Conservation (phyloP, 2,113 vertebrate species). For the Erpornis zantholeuca region DNA sequence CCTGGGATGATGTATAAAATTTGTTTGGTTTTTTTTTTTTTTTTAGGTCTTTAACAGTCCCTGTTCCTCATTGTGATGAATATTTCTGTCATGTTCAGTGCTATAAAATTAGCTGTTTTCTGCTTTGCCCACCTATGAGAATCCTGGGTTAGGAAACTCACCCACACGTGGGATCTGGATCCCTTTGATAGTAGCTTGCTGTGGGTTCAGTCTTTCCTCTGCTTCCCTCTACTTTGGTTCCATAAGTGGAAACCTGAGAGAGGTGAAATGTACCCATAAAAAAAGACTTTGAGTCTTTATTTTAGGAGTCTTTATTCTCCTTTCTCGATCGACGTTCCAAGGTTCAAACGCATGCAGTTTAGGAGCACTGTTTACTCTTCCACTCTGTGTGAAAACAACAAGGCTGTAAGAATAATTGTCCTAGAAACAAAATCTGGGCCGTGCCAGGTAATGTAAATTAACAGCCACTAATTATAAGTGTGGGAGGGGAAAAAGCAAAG, state of each 20-base stretch:
- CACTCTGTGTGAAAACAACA: background rate
- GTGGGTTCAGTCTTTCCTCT: background rate
- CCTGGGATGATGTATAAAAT: background rate
- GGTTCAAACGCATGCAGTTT: background rate
- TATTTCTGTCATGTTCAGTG: background rate
- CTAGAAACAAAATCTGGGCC: background rate
- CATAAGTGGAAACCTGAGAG: background rate
- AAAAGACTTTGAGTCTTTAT: background rate
- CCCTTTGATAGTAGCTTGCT: background rate
- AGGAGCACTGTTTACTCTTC: background rate
- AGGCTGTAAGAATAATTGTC: background rate
- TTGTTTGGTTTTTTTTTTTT: background rate
- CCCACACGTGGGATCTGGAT: background rate
- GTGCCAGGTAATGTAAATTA: background rate
- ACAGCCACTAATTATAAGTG: background rate
- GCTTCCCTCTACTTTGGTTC: background rate
- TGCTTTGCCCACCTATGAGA: background rate
- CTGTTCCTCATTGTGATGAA: background rate
- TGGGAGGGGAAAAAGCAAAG: background rate
- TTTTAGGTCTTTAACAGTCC: background rate
- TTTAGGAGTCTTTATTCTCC: too few species aligned
- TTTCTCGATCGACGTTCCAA: background rate
- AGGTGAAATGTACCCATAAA: background rate
- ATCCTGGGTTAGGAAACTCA: background rate
- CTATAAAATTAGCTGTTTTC: background rate